Base-by-base conservation (phyloP, 2,888 invertebrate species). In the Agriotes lineatus region DNA sequence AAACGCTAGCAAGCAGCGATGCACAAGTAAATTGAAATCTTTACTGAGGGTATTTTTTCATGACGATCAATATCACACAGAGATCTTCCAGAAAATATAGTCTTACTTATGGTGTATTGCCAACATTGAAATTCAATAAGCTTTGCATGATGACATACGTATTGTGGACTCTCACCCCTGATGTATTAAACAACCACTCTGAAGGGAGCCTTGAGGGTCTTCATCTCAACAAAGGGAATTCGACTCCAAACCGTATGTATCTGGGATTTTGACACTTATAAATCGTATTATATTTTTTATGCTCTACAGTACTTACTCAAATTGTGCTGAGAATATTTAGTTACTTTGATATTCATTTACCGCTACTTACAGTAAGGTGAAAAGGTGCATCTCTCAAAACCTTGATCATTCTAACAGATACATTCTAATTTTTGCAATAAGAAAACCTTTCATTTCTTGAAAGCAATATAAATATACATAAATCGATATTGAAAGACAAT, bases 71-170 rank as follows among this genome's bases (percentile, higher is more conserved):
- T 50, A 50, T 30, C 2, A 30, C 6, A 16, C n/a, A n/a, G n/a
- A 33, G 33, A 25, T 52, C 33, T 33, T 33, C 52, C 25, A 18
- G 52, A 52, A 52, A 52, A 35, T 52, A 33, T 18, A 65, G 20
- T 67, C 42, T 62, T 67, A 70, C 64, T 70, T 70, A 72, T 71
- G 71, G 50, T 74, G 68, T 74, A 75, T 75, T 73, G 73, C 75
- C 73, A 77, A 79, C 78, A 77, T 78, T 78, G 78, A 77, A 78
- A 78, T 78, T 78, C 78, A 77, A 79, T 79, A 78, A 79, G 76
- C 75, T 76, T 74, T 75, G 71, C 75, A 77, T 77, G 77, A 77
- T 77, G 76, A 74, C 75, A 73, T 77, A 74, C 72, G 77, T 74
- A 73, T 78, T 75, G 74, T 74, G 72, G 73, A 75, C 75, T 72